A percentile compares a stretch with the other conserved stretches of the same genome.
These are phyloP conservation scores for Latheticus oryzae DNA, from an alignment of 2,888 invertebrate genomes.

Conservation along the genomic window DNA sequence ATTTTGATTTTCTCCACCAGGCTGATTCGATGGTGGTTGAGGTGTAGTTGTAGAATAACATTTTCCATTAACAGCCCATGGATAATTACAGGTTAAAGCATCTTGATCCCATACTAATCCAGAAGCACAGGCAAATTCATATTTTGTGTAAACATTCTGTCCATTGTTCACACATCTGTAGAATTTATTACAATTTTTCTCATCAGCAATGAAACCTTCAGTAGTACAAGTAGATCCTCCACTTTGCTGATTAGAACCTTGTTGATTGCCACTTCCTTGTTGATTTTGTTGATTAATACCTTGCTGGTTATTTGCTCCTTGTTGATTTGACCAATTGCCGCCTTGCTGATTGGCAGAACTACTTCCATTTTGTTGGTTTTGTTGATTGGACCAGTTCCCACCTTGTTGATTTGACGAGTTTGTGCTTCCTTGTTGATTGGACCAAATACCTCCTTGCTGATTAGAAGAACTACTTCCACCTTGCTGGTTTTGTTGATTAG, in stretches of 20 bases:
- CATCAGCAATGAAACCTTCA: constrained; percentile 79
- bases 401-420: constrained; percentile 41
- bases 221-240: constrained; percentile 63
- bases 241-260: constrained; percentile 40
- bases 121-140: constrained; percentile 79
- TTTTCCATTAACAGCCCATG: constrained; percentile 67
- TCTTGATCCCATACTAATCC: constrained; percentile 83
- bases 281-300: constrained; percentile 19
- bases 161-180: constrained; percentile 79
- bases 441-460: constrained; percentile 16
- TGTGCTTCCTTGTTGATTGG: constrained; percentile 23
- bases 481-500: constrained; percentile 24
- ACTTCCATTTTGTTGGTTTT: constrained; percentile 21
- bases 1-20: too few species aligned
- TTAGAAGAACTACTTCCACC: constrained; percentile 31
- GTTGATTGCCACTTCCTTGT: constrained; percentile 31
- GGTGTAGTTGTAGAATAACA: constrained; percentile 37
- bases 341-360: constrained; percentile 37
- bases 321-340: constrained; percentile 21
- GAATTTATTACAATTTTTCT: constrained; percentile 77
- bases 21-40: constrained; percentile 12
- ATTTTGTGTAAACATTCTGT: constrained; percentile 71
- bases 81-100: constrained; percentile 77
- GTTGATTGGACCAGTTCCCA: constrained; percentile 34
- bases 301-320: constrained; percentile 18